Conservation (phyloP, 2,113 vertebrate species). For the Cephalopterus ornatus region DNA sequence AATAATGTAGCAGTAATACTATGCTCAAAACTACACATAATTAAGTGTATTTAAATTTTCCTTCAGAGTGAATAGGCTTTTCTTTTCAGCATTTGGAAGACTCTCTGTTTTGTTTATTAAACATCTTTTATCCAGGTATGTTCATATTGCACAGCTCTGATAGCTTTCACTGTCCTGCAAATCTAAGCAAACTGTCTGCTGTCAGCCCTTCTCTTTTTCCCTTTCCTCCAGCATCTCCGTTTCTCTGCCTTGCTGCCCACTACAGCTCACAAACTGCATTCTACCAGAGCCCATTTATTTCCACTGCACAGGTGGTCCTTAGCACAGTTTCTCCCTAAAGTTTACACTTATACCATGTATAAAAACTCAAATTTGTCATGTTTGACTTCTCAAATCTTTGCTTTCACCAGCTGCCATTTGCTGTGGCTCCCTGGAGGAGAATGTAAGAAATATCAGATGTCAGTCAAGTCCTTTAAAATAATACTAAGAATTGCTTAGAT, state of each 20-base stretch:
- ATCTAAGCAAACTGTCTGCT: not conserved
- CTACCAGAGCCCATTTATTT: not conserved
- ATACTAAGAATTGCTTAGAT: not conserved
- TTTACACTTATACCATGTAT: not conserved
- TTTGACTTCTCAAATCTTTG: not conserved
- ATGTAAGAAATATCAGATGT: not conserved
- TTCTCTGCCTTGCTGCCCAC: not conserved
- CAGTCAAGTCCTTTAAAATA: not conserved
- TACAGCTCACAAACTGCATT: not conserved
- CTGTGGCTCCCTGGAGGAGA: not conserved
- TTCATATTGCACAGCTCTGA: not conserved
- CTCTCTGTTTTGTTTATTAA: not conserved
- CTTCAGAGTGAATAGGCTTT: not conserved
- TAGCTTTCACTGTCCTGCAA: not conserved
- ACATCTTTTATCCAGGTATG: accelerated
- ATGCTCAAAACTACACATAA: not conserved
- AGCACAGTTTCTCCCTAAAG: not conserved
- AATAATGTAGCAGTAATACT: not conserved
- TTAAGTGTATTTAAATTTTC: not conserved
- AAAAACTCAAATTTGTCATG: not conserved
- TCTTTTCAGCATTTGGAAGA: not conserved
- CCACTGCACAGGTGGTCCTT: not conserved
- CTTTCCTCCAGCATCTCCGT: not conserved
- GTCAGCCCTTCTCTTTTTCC: not conserved
- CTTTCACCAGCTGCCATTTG: not conserved